Base-by-base conservation (phyloP, 2,113 vertebrate species). In the Catharus minimus region DNA sequence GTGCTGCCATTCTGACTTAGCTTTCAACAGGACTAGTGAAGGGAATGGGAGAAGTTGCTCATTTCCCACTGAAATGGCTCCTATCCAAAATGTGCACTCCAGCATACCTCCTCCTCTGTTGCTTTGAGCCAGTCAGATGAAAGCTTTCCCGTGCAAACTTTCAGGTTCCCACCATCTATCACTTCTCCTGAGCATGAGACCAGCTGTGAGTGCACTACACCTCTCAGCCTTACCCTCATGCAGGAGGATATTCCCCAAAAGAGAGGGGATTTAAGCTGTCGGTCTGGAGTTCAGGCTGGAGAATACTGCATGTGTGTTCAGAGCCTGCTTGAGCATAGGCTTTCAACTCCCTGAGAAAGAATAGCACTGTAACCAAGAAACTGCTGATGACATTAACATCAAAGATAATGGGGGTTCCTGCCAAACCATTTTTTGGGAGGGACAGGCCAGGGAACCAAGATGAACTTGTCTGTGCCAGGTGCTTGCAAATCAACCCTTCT, bases 301-400 rank as follows among this genome's bases (percentile, higher is more conserved):
- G 91, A 86, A 85, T 20, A 57, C 47, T 62, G 39, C 32, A 60
- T 82, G 77, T 76, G 80, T 61, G 64, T 62, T 75, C 74, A 69
- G 92, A 95, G 83, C 65, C 67, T 89, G 7, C 91, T 33, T 62
- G 55, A 71, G 53, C 78, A 86, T 58, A 86, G 78, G 38, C 92
- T 90, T 95, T 82, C 95, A 89, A n/a, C 71, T 95, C 80, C 73
- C 5, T 0, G 15, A 89, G 82, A 87, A 91, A 67, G 69, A 79
- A 80, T 7, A 88, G 87, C 76, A 46, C 10, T 88, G 76, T 80
- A 93, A 95, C 82, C 65, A 81, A 92, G 88, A 84, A 93, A 94
- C 74, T 79, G 92, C 81, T 92, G 93, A 87, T 90, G 90, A 93
- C 84, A 94, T 93, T 82, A 93, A 87, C 95, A 96, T 95, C 94